Base-by-base conservation (phyloP, 64 coral and sea anemone genomes). In the Pocillopora verrucosa region DNA sequence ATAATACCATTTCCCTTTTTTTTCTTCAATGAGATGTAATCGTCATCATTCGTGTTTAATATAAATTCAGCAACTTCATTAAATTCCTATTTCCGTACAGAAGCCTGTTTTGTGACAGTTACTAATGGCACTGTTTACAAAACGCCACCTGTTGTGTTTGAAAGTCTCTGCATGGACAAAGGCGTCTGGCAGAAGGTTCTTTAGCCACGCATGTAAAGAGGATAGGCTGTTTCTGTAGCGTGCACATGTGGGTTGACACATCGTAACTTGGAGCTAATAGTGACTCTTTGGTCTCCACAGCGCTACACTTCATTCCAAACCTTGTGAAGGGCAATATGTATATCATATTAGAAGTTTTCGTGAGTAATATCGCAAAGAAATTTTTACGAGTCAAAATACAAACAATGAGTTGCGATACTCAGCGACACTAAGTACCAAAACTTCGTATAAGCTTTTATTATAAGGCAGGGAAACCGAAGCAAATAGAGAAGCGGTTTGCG, bases 91-190 rank as follows among this genome's bases (percentile, higher is more conserved):
- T 30, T 30, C 30, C 30, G 30, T 51, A 7, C 41, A 51, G 41
- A 4, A 7, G 10, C n/a, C 61, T 63, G 61, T 70, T 24, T 20
- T 77, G 2, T 38, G 6, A 1, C 56, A 16, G 16, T 45, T 24
- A 26, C 82, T 85, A 85, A 11, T 85, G 82, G 57, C 90, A 96
- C 16, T 89, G 84, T 73, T 79, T 96, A 74, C 94, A 96, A 25
- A 96, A 96, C 59, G 94, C 90, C 5, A 96, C 94, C 62, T 96
- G 94, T 34, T 96, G 94, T 15, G 76, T 45, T 72, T 96, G 91
- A 56, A 88, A 96, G 36, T 96, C 95, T 57, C 95, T 78, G 61
- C 95, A 96, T 13, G 95, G 95, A 76, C 95, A 96, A 5, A 96
- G 64, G 20, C 95, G 95, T 24, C 74, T 86, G 17, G 75, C 70